phyloP scores from a whole-genome alignment of 2,888 invertebrate species.

The Netelia inedita region DNA sequence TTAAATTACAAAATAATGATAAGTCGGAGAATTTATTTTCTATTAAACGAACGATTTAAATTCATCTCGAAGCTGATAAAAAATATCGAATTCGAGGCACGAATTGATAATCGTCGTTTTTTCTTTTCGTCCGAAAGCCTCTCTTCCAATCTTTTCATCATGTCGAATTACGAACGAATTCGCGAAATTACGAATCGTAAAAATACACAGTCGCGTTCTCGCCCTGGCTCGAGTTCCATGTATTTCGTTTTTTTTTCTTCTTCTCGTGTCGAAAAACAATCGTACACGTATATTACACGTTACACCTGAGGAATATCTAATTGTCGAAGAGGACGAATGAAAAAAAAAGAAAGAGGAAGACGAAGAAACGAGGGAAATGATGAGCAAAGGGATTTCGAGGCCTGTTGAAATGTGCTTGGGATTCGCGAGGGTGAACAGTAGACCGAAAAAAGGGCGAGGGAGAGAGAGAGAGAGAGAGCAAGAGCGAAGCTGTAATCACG shows the following conservation, averaged over 20 bases:
- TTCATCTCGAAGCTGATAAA: slow-evolving; percentile 14
- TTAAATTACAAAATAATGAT: slow-evolving; percentile 42
- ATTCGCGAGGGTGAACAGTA: slow-evolving; percentile 24
- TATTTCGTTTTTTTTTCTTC: not conserved
- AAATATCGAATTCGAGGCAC: not conserved
- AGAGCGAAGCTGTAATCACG: slow-evolving; percentile 62
- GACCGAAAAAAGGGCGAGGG: not conserved
- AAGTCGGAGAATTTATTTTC: not conserved
- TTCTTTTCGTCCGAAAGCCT: not conserved
- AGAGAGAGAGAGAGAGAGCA: slow-evolving; percentile 40
- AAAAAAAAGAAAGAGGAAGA: not conserved
- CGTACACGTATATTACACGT: slow-evolving; percentile 43
- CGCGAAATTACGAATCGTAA: not conserved
- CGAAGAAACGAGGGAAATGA: not conserved
- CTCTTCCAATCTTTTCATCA: not conserved
- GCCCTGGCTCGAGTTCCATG: not conserved
- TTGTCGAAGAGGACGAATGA: slow-evolving; percentile 16
- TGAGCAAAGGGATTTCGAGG: slow-evolving; percentile 23
- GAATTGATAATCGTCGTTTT: not conserved
- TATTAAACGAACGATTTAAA: not conserved
- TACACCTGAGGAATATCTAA: slow-evolving; percentile 49
- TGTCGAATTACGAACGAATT: not conserved
- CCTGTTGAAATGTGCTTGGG: slow-evolving; percentile 24
- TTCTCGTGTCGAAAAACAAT: slow-evolving; percentile 3
- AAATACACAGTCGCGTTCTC: not conserved